These are phyloP conservation scores for Physocephala rufipes DNA, from an alignment of 2,888 invertebrate species.

Conservation along the genomic window DNA sequence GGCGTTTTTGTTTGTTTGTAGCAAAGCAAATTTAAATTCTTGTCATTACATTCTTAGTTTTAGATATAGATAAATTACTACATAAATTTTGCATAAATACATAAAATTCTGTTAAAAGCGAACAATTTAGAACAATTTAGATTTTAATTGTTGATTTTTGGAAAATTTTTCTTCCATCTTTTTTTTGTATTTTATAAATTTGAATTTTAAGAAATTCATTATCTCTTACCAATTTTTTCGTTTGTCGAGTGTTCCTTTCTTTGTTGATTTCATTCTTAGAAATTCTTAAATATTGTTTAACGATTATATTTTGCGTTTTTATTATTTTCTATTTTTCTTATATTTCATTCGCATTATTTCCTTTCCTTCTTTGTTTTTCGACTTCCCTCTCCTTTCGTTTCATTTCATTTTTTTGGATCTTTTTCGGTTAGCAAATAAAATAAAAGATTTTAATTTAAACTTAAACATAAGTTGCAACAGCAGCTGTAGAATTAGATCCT, in stretches of 20 bases:
- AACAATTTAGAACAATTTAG: neutral
- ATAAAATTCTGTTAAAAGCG: conserved; percentile 17
- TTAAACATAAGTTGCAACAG: conserved; percentile 76
- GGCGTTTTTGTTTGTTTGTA: conserved; percentile 21
- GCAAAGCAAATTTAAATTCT: conserved; percentile 34
- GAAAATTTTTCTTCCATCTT: neutral
- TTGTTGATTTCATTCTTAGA: no score
- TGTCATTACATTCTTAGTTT: neutral
- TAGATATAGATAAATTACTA: neutral
- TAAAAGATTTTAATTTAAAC: conserved; percentile 45
- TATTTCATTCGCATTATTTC: neutral
- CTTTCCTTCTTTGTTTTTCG: conserved; percentile 5
- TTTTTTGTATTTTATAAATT: neutral
- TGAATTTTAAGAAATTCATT: conserved; percentile 18
- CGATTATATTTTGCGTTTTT: neutral
- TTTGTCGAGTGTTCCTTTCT: no score
- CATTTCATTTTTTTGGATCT: conserved; percentile 29
- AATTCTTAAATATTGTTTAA: no score
- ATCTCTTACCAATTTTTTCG: no score
- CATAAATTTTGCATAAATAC: conserved; percentile 14
- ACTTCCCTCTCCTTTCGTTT: conserved; percentile 38
- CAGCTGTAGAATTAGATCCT: conserved; percentile 51
- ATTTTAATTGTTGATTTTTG: conserved; percentile 1
- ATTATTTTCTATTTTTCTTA: neutral
- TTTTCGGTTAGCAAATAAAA: conserved; percentile 46